Base-by-base conservation (phyloP, 2,113 vertebrate species). In the Brienomyrus brachyistius region DNA sequence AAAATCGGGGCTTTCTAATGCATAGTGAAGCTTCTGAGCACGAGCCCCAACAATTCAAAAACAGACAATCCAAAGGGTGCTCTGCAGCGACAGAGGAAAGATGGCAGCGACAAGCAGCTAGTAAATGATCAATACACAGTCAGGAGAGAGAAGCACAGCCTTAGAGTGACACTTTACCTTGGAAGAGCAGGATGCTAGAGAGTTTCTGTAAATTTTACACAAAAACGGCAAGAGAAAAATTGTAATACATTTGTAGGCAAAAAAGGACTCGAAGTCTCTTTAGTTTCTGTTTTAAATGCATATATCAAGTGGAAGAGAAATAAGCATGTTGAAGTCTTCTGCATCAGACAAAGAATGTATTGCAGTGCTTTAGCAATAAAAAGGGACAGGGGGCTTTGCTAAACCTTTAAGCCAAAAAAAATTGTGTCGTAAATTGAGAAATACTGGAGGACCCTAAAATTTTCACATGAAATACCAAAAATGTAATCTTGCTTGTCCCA, bases 161-260 rank as follows among this genome's bases (percentile, higher is more conserved):
- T 98, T 97, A 98, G 97, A 98, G 96, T 96, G 96, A 98, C 96
- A 99, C 97, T 97, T 99, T 99, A 99, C 98, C 98, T 99, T 99
- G 97, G 97, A 97, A 97, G 97, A 96, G 97, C 97, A 98, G 97
- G 98, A 95, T 97, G 98, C 97, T 98, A 99, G 97, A 97, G 95
- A 97, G 97, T 98, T 98, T 99, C 98, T 99, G 98, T 96, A 99
- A 99, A 99, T 99, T 98, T 99, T 98, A 98, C 98, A 99, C 97
- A 99, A 99, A 98, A 99, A 99, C 93, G 97, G 98, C 98, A 99
- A 98, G 97, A 99, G 98, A 99, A 97, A 97, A 98, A 98, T 98
- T 98, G 97, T 98, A 98, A 98, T 97, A 97, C 96, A 98, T 96
- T 97, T 98, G 95, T 97, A 96, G 96, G 96, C 97, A 97, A 97